Base-by-base conservation (phyloP, 2,888 invertebrate species). In the Epinotia bilunana region DNA sequence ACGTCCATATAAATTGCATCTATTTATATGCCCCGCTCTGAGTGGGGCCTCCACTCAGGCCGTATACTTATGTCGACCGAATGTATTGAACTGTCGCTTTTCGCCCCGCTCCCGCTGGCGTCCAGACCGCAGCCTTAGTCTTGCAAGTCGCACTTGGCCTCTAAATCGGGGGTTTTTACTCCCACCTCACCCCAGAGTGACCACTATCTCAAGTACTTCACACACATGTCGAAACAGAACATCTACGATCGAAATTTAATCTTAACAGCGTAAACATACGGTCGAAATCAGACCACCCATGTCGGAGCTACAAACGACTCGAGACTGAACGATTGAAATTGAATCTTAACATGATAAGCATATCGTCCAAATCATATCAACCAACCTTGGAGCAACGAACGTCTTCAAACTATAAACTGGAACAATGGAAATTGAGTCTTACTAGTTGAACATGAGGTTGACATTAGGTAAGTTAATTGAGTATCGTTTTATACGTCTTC, bases 181-280 rank as follows among this genome's bases (percentile, higher is more conserved):
- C 20, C 58, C 23, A 58, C 69, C 69, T 60, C 60, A 23, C 12
- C 16, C 18, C 4, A 23, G 13, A 69, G 60, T 46, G 28, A 3
- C 11, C 20, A 33, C 43, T 68, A 58, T 46, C 69, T 60, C 58
- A 46, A 69, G 69, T 69, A 23, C 39, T 7, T 16, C 57, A 18
- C 23, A 57, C 55, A 33, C 39, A 16, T 20, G 57, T 23, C 23
- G 18, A 69, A 58, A 58, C 58, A 18, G 55, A 57, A 39, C 28
- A 33, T 11, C 18, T 13, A 23, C 49, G 65, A n/a, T 23, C 7
- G 12, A 20, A 57, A 39, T 9, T 28, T 20, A 57, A 68, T 39
- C 67, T 4, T 68, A 57, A 20, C 13, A 2, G 39, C 9, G 13
- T 20, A n/a, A 3, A 55, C 18, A 13, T 1, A 55, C 2, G 12